Conservation (phyloP, 2,888 invertebrate genomes). For the Anarsia innoxiella region DNA sequence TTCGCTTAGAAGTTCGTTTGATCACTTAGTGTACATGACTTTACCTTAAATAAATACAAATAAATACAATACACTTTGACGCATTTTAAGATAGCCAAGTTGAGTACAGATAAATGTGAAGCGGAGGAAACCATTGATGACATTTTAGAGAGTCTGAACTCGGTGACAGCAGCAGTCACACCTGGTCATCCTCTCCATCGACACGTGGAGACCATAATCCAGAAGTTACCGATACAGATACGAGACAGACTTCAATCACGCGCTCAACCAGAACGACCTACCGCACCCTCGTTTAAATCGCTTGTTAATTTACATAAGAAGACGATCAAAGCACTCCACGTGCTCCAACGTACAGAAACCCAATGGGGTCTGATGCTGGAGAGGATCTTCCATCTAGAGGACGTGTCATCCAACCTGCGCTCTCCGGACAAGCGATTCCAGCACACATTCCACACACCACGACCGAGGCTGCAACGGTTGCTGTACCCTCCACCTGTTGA, state of each 20-base stretch:
- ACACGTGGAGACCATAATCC: conserved; percentile 91
- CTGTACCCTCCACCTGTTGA: conserved; percentile 82
- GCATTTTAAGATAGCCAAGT: conserved; percentile 95
- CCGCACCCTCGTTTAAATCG: conserved; percentile 84
- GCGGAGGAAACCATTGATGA: conserved; percentile 98
- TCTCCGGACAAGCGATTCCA: conserved; percentile 76
- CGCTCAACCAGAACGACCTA: conserved; percentile 73
- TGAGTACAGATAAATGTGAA: conserved; percentile 96
- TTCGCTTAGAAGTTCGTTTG: too few species aligned
- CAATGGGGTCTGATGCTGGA: conserved; percentile 93
- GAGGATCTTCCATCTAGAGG: conserved; percentile 88
- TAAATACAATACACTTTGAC: conserved; percentile 89
- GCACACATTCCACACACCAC: conserved; percentile 80
- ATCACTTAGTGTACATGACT: too few species aligned
- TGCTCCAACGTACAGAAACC: conserved; percentile 94
- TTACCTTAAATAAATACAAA: too few species aligned
- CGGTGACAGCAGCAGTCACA: conserved; percentile 84
- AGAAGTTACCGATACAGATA: conserved; percentile 88
- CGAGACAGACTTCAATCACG: conserved; percentile 81
- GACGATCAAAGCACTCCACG: conserved; percentile 92
- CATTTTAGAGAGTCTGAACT: conserved; percentile 92
- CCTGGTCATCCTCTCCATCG: conserved; percentile 83
- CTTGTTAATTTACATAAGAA: conserved; percentile 93
- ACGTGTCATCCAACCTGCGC: conserved; percentile 84
- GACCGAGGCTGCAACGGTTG: conserved; percentile 73